A percentile compares a stretch with the other conserved stretches of the same genome.
Conservation (phyloP, 2,888 invertebrate genomes). For the Folsomia manolachei region DNA sequence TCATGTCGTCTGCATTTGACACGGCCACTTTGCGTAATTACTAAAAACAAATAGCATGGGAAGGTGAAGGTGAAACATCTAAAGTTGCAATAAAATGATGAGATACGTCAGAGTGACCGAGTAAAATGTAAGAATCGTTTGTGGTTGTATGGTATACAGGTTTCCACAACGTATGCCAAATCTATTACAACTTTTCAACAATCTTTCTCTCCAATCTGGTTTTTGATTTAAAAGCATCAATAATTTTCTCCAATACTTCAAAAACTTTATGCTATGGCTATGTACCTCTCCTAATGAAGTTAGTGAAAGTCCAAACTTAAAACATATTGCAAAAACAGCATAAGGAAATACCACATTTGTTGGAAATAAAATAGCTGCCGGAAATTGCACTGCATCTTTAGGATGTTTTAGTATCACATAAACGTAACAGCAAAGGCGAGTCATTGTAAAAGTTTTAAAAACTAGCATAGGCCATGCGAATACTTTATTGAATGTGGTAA, state of each 20-base stretch:
- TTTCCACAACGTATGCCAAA: constrained; percentile 22
- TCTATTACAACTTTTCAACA: constrained; percentile 13
- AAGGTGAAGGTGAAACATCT: background rate
- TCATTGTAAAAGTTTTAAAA: constrained; percentile 7
- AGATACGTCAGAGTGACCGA: constrained; percentile 22
- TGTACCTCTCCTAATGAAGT: constrained; percentile 15
- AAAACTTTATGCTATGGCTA: constrained; percentile 3
- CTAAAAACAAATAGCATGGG: background rate
- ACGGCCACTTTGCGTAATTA: no score
- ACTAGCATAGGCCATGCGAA: constrained; percentile 18
- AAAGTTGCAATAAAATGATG: constrained; percentile 24
- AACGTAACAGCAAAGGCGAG: constrained; percentile 16
- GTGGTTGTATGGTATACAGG: constrained; percentile 19
- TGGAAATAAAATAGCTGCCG: background rate
- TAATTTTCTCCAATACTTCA: constrained; percentile 20
- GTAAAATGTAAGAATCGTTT: constrained; percentile 24
- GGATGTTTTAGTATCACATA: constrained; percentile 14
- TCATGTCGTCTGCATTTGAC: no score
- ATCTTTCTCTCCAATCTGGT: constrained; percentile 4
- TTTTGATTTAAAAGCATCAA: background rate
- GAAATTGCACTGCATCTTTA: background rate
- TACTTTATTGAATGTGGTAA: constrained; percentile 8
- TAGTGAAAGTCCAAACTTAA: constrained; percentile 10
- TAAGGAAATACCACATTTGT: background rate
- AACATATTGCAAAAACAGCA: constrained; percentile 1